Conservation (phyloP, 2,113 vertebrate species). For the Coreoperca whiteheadi region DNA sequence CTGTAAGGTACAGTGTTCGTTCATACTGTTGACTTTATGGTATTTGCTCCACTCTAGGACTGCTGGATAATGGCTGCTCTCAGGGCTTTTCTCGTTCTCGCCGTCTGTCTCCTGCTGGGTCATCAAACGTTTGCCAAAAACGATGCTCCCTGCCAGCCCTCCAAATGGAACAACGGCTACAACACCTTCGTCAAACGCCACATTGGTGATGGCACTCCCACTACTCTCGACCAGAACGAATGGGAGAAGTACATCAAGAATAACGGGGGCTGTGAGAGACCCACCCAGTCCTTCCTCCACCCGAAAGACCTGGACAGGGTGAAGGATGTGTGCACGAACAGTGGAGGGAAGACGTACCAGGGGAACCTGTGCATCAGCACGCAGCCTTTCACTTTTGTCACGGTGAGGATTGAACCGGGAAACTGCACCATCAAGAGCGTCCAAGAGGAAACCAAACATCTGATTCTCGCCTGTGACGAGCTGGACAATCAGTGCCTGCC, state of each 20-base stretch:
- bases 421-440: conserved; percentile 76
- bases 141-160: conserved; percentile 74
- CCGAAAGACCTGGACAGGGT: conserved; percentile 67
- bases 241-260: conserved; percentile 75
- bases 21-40: neutral
- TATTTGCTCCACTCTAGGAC: conserved; percentile 20
- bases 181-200: conserved; percentile 77
- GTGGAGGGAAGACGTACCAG: conserved; percentile 69
- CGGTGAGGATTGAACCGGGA: conserved; percentile 66
- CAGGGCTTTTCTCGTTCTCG: conserved; percentile 28
- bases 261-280: conserved; percentile 72
- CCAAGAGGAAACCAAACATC: conserved; percentile 73
- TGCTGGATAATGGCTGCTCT: conserved; percentile 56
- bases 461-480: conserved; percentile 83
- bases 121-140: conserved; percentile 47
- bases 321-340: conserved; percentile 71
- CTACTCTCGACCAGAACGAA: conserved; percentile 45
- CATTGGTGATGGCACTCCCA: conserved; percentile 61
- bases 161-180: conserved; percentile 73
- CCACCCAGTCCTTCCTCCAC: conserved; percentile 84
- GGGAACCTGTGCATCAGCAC: conserved; percentile 84
- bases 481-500: conserved; percentile 78
- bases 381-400: conserved; percentile 77
- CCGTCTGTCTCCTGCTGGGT: conserved; percentile 51
- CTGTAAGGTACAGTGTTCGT: neutral